Conservation (phyloP, 2,113 vertebrate species). For the Aegithalos caudatus region DNA sequence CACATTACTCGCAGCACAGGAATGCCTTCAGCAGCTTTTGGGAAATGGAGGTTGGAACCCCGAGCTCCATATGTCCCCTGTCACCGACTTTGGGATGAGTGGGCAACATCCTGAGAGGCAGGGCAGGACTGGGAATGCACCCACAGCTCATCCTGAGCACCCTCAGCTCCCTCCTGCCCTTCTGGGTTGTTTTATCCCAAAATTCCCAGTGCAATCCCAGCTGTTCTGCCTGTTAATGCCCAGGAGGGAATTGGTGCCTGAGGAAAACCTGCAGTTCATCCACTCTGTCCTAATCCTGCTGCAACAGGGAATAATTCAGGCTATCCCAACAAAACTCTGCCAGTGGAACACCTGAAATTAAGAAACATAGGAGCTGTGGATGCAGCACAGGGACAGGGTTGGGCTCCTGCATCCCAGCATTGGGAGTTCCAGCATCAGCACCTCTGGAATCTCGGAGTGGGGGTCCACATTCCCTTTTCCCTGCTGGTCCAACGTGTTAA, state of each 20-base stretch:
- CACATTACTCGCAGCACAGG: background rate
- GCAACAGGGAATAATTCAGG: background rate
- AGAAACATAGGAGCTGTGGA: background rate
- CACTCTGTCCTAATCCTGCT: background rate
- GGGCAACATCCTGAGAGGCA: background rate
- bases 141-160: background rate
- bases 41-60: background rate
- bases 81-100: background rate
- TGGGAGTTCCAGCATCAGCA: rapidly evolving
- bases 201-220: background rate
- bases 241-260: background rate
- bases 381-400: too few species aligned
- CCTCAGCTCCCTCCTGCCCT: background rate
- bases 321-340: background rate
- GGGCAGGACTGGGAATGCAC: rapidly evolving
- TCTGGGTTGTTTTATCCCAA: background rate
- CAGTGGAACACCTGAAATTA: background rate
- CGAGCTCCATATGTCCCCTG: background rate
- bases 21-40: slow-evolving; percentile 25
- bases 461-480: background rate
- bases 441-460: rapidly evolving
- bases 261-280: background rate
- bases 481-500: background rate
- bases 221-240: too few species aligned
- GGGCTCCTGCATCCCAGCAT: rapidly evolving